Conservation (phyloP, 2,113 vertebrate genomes). For the Ondatra zibethicus region DNA sequence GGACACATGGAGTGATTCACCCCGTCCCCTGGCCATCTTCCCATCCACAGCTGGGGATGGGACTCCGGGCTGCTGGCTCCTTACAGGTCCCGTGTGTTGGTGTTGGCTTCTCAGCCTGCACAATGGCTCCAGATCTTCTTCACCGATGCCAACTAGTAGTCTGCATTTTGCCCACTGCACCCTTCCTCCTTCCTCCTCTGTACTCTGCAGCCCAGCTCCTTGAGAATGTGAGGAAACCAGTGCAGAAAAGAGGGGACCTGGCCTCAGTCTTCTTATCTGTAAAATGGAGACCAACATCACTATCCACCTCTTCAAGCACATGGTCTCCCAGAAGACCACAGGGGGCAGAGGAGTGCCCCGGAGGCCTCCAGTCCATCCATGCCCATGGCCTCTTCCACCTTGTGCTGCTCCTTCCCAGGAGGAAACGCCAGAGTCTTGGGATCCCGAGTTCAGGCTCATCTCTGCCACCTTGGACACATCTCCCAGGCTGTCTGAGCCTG, state of each 20-base stretch:
- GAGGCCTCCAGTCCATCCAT: not conserved
- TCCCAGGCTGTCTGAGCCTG: not conserved
- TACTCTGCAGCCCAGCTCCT: not conserved
- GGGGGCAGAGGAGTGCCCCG: not conserved
- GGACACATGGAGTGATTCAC: not conserved
- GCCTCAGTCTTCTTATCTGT: not conserved
- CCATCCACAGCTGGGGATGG: too few species aligned
- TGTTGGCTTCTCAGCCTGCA: not conserved
- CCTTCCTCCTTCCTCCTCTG: not conserved
- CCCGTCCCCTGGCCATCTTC: too few species aligned
- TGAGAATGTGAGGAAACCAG: not conserved
- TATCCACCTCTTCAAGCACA: not conserved
- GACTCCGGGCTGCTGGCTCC: not conserved
- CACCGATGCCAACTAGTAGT: not conserved
- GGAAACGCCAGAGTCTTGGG: not conserved
- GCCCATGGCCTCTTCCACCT: not conserved
- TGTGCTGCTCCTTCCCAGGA: not conserved
- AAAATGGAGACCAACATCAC: not conserved
- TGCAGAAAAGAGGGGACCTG: too few species aligned
- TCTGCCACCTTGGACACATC: not conserved
- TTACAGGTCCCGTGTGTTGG: not conserved
- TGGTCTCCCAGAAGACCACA: not conserved
- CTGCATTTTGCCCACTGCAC: accelerated
- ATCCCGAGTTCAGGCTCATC: too few species aligned
- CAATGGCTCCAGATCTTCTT: not conserved